These are phyloP conservation scores for Morpho achilles DNA, from an alignment of 2,888 invertebrate genomes.

Conservation along the genomic window DNA sequence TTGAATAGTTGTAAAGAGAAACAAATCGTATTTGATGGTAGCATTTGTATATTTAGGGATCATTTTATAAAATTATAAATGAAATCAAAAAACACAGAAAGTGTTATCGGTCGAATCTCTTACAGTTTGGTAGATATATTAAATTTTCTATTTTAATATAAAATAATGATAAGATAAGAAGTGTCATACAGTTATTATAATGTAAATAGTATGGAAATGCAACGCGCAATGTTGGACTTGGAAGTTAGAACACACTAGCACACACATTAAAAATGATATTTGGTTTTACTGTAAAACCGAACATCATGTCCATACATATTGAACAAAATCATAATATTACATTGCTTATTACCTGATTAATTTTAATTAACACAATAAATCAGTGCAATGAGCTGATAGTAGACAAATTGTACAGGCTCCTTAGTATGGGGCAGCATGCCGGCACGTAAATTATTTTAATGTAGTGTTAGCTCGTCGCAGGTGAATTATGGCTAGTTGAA, in stretches of 20 bases:
- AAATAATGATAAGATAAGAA: slow-evolving; percentile 57
- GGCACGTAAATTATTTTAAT: slow-evolving; percentile 52
- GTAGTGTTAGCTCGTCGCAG: slow-evolving; percentile 46
- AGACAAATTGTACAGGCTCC: slow-evolving; percentile 57
- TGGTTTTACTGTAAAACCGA: slow-evolving; percentile 5
- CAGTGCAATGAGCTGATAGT: slow-evolving; percentile 37
- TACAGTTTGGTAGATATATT: slow-evolving; percentile 66
- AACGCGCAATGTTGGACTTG: slow-evolving; percentile 38
- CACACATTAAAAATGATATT: slow-evolving; percentile 10
- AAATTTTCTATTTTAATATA: slow-evolving; percentile 79
- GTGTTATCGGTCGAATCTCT: slow-evolving; percentile 68
- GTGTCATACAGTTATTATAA: slow-evolving; percentile 53
- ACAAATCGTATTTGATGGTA: slow-evolving; percentile 61
- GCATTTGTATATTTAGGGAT: slow-evolving; percentile 72
- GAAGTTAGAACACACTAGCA: slow-evolving; percentile 5
- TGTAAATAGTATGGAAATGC: slow-evolving; percentile 29
- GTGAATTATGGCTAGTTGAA: slow-evolving; percentile 73
- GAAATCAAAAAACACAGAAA: slow-evolving; percentile 33
- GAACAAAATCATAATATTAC: slow-evolving; percentile 40
- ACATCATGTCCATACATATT: slow-evolving; percentile 37
- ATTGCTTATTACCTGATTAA: slow-evolving; percentile 28
- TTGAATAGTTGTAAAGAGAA: slow-evolving; percentile 58
- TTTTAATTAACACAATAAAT: slow-evolving; percentile 26
- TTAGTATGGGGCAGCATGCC: slow-evolving; percentile 32
- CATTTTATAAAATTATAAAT: slow-evolving; percentile 60